Percentiles rank a stretch among this genome's conserved stretches.
phyloP scores from a whole-genome alignment of 2,888 invertebrate species.

The Schizaphis graminum region DNA sequence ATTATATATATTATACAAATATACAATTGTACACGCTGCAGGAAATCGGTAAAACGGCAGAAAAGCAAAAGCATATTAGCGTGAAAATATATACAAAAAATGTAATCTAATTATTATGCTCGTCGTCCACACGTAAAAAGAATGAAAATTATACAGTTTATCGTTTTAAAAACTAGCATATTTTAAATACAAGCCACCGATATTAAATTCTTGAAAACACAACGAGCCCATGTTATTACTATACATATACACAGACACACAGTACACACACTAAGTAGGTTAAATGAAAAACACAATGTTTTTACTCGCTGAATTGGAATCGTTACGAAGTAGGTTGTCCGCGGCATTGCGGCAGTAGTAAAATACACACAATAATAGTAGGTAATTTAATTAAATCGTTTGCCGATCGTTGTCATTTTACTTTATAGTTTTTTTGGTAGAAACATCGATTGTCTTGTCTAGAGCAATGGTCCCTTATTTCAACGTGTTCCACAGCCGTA shows the following conservation, averaged over 20 bases:
- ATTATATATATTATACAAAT: not conserved
- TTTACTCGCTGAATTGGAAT: constrained; percentile 39
- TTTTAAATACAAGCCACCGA: not conserved
- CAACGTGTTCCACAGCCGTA: not conserved
- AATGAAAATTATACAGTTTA: constrained; percentile 7
- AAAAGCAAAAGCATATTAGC: constrained; percentile 5
- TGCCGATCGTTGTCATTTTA: not conserved
- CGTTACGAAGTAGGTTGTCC: constrained; percentile 53
- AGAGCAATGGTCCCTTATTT: not conserved
- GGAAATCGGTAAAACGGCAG: not conserved
- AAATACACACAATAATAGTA: constrained; percentile 21
- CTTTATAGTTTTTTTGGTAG: not conserved
- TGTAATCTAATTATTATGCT: constrained; percentile 25
- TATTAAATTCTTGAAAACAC: not conserved
- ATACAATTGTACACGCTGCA: not conserved
- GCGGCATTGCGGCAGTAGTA: not conserved
- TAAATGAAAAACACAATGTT: constrained; percentile 49
- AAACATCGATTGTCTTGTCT: not conserved
- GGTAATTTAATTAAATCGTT: constrained; percentile 45
- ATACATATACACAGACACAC: not conserved
- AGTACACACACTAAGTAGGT: constrained; percentile 33
- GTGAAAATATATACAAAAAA: not conserved
- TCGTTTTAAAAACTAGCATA: not conserved
- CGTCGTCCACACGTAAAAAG: constrained; percentile 10
- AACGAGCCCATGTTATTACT: not conserved